Percentiles rank a stretch among this genome's conserved stretches.
These are phyloP conservation scores for Peribatodes rhomboidaria DNA, from an alignment of 2,888 invertebrate species.

Conservation along the genomic window DNA sequence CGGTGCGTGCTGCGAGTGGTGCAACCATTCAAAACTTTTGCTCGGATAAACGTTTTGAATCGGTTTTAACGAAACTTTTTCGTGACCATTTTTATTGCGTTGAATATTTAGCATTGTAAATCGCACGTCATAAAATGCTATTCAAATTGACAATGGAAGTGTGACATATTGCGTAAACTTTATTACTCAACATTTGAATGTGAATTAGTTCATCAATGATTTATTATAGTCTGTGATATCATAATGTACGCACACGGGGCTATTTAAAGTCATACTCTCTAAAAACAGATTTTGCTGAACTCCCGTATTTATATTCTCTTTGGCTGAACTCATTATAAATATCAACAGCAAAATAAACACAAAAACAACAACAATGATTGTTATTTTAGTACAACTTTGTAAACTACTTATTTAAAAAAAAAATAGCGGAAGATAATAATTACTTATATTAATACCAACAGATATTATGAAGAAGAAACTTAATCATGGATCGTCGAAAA, in stretches of 20 bases:
- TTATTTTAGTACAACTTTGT: too few species aligned
- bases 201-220: conserved; percentile 6
- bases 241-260: too few species aligned
- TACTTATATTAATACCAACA: too few species aligned
- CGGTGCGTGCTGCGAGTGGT: conserved; percentile 30
- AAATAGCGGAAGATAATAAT: too few species aligned
- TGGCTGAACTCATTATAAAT: too few species aligned
- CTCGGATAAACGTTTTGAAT: conserved; percentile 58
- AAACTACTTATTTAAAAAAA: too few species aligned
- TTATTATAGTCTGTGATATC: background rate
- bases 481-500: conserved; percentile 54
- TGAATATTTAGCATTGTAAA: conserved; percentile 17
- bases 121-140: conserved; percentile 7
- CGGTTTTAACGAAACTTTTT: conserved; percentile 43
- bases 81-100: conserved; percentile 24
- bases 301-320: too few species aligned
- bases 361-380: background rate
- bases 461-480: conserved; percentile 78
- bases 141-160: background rate
- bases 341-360: background rate
- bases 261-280: too few species aligned
- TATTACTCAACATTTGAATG: conserved; percentile 3
- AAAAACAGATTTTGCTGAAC: too few species aligned
- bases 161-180: background rate
- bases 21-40: conserved; percentile 52